These are phyloP conservation scores for Muscicapa comitata DNA, from an alignment of 2,797 vertebrate genomes.

Conservation along the genomic window DNA sequence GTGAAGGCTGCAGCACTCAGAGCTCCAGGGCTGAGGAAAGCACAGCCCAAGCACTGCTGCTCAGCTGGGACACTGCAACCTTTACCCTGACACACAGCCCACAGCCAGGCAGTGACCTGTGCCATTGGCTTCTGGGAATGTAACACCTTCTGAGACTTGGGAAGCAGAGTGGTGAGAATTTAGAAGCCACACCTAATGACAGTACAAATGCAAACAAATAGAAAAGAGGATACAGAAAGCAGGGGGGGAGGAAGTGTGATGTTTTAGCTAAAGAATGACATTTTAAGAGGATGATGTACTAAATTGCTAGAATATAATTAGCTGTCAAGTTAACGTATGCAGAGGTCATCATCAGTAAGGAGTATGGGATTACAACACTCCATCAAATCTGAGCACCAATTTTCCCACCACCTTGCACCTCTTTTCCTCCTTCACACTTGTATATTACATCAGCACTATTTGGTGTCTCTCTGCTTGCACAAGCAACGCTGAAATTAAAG, in stretches of 20 bases:
- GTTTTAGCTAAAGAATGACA: not conserved
- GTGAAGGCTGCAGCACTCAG: fast-evolving
- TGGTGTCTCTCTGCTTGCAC: not conserved
- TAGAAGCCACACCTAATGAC: not conserved
- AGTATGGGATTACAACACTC: not conserved
- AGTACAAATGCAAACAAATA: not conserved
- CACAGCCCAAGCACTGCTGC: not conserved
- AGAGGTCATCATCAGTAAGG: not conserved
- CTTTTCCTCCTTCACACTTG: not conserved
- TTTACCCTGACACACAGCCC: not conserved
- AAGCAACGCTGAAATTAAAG: not conserved
- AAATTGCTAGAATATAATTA: not conserved
- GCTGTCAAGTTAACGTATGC: not conserved
- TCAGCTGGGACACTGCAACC: not conserved
- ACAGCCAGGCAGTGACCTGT: not conserved
- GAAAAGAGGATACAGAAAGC: not conserved
- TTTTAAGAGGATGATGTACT: not conserved
- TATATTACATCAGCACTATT: not conserved
- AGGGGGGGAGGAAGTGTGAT: fast-evolving
- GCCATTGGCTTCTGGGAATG: not conserved
- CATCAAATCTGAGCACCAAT: not conserved
- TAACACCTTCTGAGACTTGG: not conserved
- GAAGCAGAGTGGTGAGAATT: not conserved
- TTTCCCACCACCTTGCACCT: not conserved
- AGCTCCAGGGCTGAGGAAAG: not conserved